Evolutionary conservation across 2,888 invertebrate genomes (phyloP), one percentile per base, ranked within the genome.

Genomic region (Meandrusa payeni): DNA sequence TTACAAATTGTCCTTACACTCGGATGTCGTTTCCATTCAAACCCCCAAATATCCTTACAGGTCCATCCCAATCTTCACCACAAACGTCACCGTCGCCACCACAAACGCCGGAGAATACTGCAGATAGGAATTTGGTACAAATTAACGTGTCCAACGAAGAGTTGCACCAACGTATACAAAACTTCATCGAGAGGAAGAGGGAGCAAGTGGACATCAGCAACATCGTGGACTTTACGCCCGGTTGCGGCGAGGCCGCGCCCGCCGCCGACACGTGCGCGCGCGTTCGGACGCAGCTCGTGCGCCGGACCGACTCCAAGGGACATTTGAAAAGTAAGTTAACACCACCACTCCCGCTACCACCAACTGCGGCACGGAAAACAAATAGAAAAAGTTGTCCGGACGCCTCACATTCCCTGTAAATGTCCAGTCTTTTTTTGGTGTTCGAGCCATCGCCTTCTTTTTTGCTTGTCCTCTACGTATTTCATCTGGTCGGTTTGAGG

Each of bases 281-380:
- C 62, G 92, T 94, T 6, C 90, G 94, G 65, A 92, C 95, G 24
- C 89, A 91, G 53, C 90, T 95, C 46, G 86, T 92, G 2, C 92
- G 91, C 51, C 88, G 93, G 38, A 92, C 91, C 54, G 93, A 93
- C 63, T 93, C 93, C 0, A 94, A 93, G 65, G 93, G 95, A 51
- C 95, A 95, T 77, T 87, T 96, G 42, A 93, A 93, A 90, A 93
- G 95, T 95, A 76, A 67, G 69, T 66, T n/a, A n/a, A n/a, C n/a
- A n/a, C n/a, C n/a, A n/a, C n/a, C n/a, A n/a, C n/a, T n/a, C n/a
- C n/a, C n/a, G n/a, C n/a, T n/a, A n/a, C n/a, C n/a, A n/a, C n/a
- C n/a, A n/a, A n/a, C n/a, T n/a, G n/a, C n/a, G n/a, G n/a, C n/a
- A n/a, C n/a, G n/a, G n/a, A n/a, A n/a, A n/a, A n/a, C n/a, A n/a